phyloP scores from a whole-genome alignment of 2,888 invertebrate species.

The Scaptomyza caliginosa region DNA sequence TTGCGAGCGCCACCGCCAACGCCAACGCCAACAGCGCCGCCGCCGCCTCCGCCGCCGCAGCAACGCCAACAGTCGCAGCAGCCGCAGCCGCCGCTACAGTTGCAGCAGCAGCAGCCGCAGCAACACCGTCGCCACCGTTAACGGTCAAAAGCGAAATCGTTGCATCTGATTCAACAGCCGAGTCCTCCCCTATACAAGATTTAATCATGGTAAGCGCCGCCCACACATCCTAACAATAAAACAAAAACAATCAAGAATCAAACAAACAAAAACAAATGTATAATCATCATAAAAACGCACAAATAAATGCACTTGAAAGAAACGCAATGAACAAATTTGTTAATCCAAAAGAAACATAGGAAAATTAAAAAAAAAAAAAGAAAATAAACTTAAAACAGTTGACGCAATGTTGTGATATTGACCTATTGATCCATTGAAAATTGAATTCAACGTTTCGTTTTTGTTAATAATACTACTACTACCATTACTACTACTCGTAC shows the following conservation, averaged over 20 bases:
- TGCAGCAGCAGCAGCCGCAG: conserved; percentile 41
- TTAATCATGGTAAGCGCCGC: conserved; percentile 83
- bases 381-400: conserved; percentile 13
- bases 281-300: conserved; percentile 32
- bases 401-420: conserved; percentile 37
- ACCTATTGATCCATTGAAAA: conserved; percentile 38
- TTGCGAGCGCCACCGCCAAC: conserved; percentile 58
- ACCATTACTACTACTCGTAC: conserved; percentile 43
- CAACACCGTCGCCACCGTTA: conserved; percentile 53
- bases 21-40: conserved; percentile 38
- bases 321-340: conserved; percentile 34
- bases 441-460: conserved; percentile 53
- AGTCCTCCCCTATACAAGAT: conserved; percentile 78
- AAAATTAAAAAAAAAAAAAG: conserved; percentile 10
- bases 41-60: neutral
- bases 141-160: conserved; percentile 69
- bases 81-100: conserved; percentile 35
- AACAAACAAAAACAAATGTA: conserved; percentile 28
- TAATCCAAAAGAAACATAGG: too few species aligned
- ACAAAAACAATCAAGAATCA: conserved; percentile 22
- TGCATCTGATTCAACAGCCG: conserved; percentile 68
- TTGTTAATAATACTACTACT: too few species aligned
- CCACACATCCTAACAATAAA: conserved; percentile 57
- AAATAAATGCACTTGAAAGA: conserved; percentile 53
- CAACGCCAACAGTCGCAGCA: conserved; percentile 30